phyloP scores from a whole-genome alignment of 2,797 vertebrate genomes.

The Tragelaphus eurycerus region DNA sequence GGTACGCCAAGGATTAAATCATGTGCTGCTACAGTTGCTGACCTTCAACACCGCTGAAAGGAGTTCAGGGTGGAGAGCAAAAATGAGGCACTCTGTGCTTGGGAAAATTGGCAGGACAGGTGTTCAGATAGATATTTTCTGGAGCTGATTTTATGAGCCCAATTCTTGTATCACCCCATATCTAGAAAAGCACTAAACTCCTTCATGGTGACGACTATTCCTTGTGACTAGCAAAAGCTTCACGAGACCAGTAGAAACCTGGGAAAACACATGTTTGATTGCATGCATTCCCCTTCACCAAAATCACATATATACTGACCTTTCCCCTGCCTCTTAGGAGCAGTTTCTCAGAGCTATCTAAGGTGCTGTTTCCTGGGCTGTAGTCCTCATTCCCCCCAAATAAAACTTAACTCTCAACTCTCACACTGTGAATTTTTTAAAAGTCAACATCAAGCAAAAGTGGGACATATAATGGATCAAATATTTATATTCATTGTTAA shows the following conservation, averaged over 20 bases:
- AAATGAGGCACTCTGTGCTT: background rate
- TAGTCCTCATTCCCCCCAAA: background rate
- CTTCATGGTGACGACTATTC: background rate
- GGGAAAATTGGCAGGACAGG: no score
- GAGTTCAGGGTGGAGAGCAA: background rate
- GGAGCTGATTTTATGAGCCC: no score
- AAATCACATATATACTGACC: background rate
- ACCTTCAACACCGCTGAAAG: background rate
- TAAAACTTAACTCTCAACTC: background rate
- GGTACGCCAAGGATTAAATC: background rate
- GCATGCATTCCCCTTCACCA: background rate
- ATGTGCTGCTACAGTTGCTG: background rate
- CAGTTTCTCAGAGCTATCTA: background rate
- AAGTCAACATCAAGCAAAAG: background rate
- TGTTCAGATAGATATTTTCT: no score
- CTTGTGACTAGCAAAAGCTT: background rate
- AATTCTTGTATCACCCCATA: no score
- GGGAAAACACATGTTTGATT: background rate
- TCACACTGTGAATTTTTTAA: background rate
- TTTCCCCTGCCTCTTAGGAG: background rate
- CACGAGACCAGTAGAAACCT: background rate
- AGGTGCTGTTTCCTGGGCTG: background rate
- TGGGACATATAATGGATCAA: background rate
- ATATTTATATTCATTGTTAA: background rate
- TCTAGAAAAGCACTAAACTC: background rate